A percentile compares a stretch with the other conserved stretches of the same genome.
These are phyloP conservation scores for Stomatorhinus ivindoensis DNA, from an alignment of 2,113 vertebrate species.

Conservation along the genomic window DNA sequence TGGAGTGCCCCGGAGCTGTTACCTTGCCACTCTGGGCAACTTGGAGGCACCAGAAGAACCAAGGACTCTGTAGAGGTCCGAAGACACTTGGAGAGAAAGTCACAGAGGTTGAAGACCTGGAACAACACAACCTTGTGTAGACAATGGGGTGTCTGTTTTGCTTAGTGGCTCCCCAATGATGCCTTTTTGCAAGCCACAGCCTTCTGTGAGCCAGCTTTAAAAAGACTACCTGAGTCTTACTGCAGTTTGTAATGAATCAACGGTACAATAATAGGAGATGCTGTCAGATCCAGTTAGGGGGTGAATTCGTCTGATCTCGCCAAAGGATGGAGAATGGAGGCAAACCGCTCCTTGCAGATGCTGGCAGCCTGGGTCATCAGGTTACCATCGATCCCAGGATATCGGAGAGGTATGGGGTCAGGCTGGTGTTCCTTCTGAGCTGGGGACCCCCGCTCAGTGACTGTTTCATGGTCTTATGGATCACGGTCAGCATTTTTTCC, in stretches of 20 bases:
- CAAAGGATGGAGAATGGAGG: conserved; percentile 17
- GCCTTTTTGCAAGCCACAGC: not conserved
- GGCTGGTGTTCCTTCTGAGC: not conserved
- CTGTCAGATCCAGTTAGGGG: conserved; percentile 36
- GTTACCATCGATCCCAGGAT: not conserved
- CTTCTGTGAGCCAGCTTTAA: not conserved
- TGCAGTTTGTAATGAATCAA: conserved; percentile 17
- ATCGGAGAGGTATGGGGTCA: not conserved
- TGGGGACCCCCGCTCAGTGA: not conserved
- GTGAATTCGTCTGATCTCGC: conserved; percentile 24
- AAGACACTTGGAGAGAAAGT: not conserved
- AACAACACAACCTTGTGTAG: not conserved
- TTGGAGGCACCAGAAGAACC: not conserved
- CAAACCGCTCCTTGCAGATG: conserved; percentile 24
- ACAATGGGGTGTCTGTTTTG: not conserved
- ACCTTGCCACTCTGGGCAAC: not conserved
- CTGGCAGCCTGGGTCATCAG: not conserved
- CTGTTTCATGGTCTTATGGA: not conserved
- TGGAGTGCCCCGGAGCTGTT: not conserved
- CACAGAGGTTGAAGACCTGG: not conserved
- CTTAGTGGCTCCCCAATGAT: not conserved
- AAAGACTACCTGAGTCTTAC: not conserved
- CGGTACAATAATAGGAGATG: conserved; percentile 25
- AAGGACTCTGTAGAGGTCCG: not conserved
- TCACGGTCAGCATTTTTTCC: not conserved